Conservation (phyloP, 2,113 vertebrate species). For the Myiozetetes cayanensis region DNA sequence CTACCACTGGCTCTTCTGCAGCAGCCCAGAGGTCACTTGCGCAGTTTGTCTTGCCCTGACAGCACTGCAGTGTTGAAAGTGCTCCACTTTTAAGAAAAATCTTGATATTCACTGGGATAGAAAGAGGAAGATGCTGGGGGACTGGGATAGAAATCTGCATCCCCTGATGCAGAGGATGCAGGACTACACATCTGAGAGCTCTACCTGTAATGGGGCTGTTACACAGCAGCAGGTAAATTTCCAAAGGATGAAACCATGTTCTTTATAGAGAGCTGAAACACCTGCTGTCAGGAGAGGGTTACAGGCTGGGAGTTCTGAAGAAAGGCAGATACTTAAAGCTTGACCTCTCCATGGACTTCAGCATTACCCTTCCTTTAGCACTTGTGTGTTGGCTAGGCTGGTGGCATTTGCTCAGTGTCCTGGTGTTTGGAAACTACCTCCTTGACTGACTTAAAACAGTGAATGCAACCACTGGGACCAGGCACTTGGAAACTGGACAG, state of each 20-base stretch:
- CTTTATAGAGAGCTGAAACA: neutral
- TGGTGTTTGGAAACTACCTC: neutral
- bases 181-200: no score
- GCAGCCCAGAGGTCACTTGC: neutral
- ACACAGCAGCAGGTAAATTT: neutral
- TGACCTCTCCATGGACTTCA: neutral
- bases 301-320: neutral
- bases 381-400: neutral
- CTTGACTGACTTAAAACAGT: neutral
- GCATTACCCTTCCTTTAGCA: neutral
- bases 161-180: neutral
- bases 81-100: neutral
- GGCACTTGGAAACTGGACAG: neutral
- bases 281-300: neutral
- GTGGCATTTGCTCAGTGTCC: neutral
- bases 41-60: neutral
- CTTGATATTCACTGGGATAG: neutral
- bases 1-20: neutral
- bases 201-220: accelerated
- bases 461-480: neutral
- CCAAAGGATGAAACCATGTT: neutral
- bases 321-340: neutral
- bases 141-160: neutral
- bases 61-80: neutral
- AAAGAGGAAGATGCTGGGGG: neutral